Evolutionary conservation across 2,113 vertebrate genomes (phyloP), one percentile per base, ranked within the genome.

Genomic region (Bagarius yarrelli): DNA sequence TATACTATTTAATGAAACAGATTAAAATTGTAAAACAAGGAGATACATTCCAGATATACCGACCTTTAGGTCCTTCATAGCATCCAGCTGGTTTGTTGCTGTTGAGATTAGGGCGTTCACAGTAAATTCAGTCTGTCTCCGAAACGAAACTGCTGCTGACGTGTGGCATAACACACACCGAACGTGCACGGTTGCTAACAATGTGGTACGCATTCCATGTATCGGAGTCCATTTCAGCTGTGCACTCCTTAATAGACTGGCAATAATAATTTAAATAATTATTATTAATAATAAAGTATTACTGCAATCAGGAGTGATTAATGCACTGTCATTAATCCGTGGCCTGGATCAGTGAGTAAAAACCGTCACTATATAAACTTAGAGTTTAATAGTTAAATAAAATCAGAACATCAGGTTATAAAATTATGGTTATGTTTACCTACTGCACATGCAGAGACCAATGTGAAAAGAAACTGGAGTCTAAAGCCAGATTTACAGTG

Each of bases 131-230:
- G 94, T 93, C 70, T 88, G 78, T 50, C 87, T 91, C 0, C 93
- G 86, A 81, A 95, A 95, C 93, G 86, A 81, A 95, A 95, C 27
- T 94, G 93, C 85, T 92, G 92, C 90, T 95, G 95, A 44, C 94
- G 93, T 0, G 90, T 90, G 4, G 93, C 87, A 1, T 95, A 95
- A 87, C 95, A 95, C 95, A 95, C 47, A 95, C 93, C 0, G 94
- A 90, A 13, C 93, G 93, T 0, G 93, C 95, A 40, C 94, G 85
- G 89, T 95, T 95, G 84, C 94, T 95, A 72, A 95, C 92, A 0
- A 95, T 94, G 86, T 94, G 95, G 84, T 95, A 95, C 0, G 95
- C 94, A 0, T 94, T 95, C 94, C 94, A 94, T 0, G 94, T 95
- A 86, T 94, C 92, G 0, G 94, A 81, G 63, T 95, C 94, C 95